Percentiles rank a stretch among this genome's conserved stretches.
phyloP scores from a whole-genome alignment of 1,140 invertebrate genomes.

The Tigriopus japonicus region DNA sequence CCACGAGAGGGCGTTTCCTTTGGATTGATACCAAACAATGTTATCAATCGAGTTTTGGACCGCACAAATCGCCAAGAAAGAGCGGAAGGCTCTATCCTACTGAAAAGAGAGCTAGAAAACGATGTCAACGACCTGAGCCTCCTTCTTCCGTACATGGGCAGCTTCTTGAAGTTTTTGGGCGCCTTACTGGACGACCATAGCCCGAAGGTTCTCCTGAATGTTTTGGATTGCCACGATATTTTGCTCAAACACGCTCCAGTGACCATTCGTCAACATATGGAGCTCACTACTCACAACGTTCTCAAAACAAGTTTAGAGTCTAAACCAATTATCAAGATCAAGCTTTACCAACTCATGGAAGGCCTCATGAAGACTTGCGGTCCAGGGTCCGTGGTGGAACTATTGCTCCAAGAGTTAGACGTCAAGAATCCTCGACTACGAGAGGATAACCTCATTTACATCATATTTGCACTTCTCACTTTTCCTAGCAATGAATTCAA shows the following conservation, averaged over 20 bases:
- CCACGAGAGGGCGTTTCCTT: neutral
- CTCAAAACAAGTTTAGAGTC: neutral
- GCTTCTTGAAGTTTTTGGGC: neutral
- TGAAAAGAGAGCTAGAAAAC: neutral
- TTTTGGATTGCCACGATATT: neutral
- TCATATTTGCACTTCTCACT: constrained; percentile 51
- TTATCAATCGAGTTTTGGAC: neutral
- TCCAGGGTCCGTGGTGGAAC: neutral
- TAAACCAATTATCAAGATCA: neutral
- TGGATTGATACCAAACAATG: neutral
- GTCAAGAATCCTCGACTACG: constrained; percentile 45
- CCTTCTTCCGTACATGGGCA: neutral
- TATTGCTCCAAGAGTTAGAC: constrained; percentile 32
- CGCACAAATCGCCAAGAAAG: neutral
- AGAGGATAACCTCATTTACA: constrained; percentile 52
- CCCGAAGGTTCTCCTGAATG: neutral
- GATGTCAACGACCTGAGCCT: neutral
- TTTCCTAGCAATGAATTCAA: constrained; percentile 64
- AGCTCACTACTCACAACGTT: neutral
- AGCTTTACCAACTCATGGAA: neutral
- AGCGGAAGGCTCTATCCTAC: neutral
- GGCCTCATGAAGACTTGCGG: neutral
- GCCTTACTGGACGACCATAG: neutral
- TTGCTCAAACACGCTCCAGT: neutral
- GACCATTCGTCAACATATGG: neutral